Conservation (phyloP, 2,113 vertebrate species). For the Aphyosemion australe region DNA sequence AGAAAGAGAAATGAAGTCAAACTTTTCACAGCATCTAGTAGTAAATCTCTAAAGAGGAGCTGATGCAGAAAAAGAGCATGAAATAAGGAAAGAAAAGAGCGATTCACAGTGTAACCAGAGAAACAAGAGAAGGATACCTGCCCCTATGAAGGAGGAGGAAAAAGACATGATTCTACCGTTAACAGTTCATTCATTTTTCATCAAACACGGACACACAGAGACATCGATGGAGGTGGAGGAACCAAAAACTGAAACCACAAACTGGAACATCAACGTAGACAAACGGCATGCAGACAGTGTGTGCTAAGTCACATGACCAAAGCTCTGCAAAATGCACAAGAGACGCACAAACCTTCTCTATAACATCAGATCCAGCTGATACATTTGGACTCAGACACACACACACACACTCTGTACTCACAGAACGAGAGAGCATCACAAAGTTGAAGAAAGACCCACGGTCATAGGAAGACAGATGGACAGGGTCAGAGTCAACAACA, state of each 20-base stretch:
- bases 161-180: slow-evolving; percentile 18
- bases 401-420: slow-evolving; percentile 67
- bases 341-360: slow-evolving; percentile 20
- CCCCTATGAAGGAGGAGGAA: slow-evolving; percentile 14
- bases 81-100: not conserved
- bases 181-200: slow-evolving; percentile 34
- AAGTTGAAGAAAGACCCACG: slow-evolving; percentile 69
- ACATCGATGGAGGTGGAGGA: slow-evolving; percentile 51
- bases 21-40: no score
- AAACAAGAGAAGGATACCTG: slow-evolving; percentile 17
- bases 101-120: slow-evolving; percentile 9
- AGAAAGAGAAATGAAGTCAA: no score
- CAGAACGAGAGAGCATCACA: slow-evolving; percentile 74
- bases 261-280: slow-evolving; percentile 28
- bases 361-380: slow-evolving; percentile 19
- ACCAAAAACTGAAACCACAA: slow-evolving; percentile 25
- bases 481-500: slow-evolving; percentile 68
- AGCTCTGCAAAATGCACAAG: slow-evolving; percentile 16
- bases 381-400: slow-evolving; percentile 24
- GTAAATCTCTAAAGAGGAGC: not conserved
- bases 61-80: slow-evolving; percentile 1
- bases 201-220: slow-evolving; percentile 36
- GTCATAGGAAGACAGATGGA: slow-evolving; percentile 76
- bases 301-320: slow-evolving; percentile 6
- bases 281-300: slow-evolving; percentile 46